Conservation (phyloP, 2,113 vertebrate genomes). For the Tinamus guttatus region DNA sequence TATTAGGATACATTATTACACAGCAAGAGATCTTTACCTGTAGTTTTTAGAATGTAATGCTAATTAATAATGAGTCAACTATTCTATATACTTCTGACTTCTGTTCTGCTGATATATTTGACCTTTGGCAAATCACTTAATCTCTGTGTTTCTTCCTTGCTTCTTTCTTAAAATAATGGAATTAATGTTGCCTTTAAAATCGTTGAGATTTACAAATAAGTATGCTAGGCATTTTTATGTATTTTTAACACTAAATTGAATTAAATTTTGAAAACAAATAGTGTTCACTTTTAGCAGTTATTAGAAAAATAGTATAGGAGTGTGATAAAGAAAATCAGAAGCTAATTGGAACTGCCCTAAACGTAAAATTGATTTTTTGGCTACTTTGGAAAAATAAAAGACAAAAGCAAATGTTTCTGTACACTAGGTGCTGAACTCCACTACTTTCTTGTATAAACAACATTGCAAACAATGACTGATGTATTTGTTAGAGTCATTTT, state of each 20-base stretch:
- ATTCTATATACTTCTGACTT: background rate
- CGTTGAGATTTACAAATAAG: background rate
- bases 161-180: background rate
- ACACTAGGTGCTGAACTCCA: background rate
- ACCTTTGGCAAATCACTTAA: slow-evolving; percentile 10
- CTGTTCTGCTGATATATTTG: background rate
- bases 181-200: background rate
- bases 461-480: background rate
- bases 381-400: background rate
- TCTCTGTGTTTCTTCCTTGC: background rate
- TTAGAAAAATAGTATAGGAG: background rate
- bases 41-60: background rate
- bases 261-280: background rate
- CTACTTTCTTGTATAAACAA: background rate
- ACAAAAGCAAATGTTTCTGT: background rate
- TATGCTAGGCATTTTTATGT: background rate
- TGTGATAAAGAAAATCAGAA: background rate
- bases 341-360: background rate
- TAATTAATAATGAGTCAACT: slow-evolving; percentile 21
- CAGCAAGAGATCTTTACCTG: slow-evolving; percentile 18
- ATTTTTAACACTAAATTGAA: background rate
- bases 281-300: background rate
- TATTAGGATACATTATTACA: slow-evolving; percentile 16
- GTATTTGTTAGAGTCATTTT: background rate
- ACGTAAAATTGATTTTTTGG: background rate